A percentile compares a stretch with the other conserved stretches of the same genome.
Conservation (phyloP, 2,797 vertebrate genomes). For the Malurus splendens region DNA sequence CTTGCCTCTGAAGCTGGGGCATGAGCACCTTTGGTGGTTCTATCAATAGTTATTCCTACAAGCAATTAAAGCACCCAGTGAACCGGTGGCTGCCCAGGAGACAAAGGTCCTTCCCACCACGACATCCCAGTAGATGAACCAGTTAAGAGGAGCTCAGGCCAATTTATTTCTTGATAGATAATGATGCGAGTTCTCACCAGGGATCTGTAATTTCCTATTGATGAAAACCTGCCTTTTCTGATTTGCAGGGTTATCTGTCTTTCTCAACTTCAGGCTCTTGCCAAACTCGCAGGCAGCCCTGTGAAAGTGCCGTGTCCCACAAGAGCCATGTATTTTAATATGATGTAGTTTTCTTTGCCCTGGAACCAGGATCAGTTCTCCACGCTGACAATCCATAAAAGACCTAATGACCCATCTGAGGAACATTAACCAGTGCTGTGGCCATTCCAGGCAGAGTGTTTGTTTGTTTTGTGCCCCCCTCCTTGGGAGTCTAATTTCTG, state of each 20-base stretch:
- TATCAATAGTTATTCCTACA: not conserved
- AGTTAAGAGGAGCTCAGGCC: slow-evolving; percentile 33
- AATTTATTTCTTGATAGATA: slow-evolving; percentile 65
- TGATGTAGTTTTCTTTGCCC: slow-evolving; percentile 35
- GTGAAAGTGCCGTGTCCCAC: slow-evolving; percentile 13
- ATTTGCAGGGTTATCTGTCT: slow-evolving; percentile 56
- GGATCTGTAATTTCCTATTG: slow-evolving; percentile 63
- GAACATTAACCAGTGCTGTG: not conserved
- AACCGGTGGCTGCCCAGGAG: not conserved
- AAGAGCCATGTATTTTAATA: slow-evolving; percentile 53
- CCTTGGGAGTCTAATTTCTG: not conserved
- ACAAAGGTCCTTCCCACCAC: slow-evolving; percentile 19
- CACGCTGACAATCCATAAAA: slow-evolving; percentile 34
- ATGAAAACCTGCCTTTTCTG: slow-evolving; percentile 62
- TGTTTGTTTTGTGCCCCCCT: not conserved
- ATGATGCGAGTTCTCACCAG: slow-evolving; percentile 49
- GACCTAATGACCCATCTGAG: slow-evolving; percentile 53
- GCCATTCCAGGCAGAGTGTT: not conserved
- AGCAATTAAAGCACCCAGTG: slow-evolving; percentile 35
- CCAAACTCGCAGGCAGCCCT: slow-evolving; percentile 43
- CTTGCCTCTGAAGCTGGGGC: not conserved
- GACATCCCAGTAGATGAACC: not conserved
- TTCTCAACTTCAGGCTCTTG: slow-evolving; percentile 25
- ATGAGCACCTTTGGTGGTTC: not conserved
- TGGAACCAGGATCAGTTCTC: slow-evolving; percentile 32